Conservation (phyloP, 2,113 vertebrate species). For the Formicarius rufipectus region DNA sequence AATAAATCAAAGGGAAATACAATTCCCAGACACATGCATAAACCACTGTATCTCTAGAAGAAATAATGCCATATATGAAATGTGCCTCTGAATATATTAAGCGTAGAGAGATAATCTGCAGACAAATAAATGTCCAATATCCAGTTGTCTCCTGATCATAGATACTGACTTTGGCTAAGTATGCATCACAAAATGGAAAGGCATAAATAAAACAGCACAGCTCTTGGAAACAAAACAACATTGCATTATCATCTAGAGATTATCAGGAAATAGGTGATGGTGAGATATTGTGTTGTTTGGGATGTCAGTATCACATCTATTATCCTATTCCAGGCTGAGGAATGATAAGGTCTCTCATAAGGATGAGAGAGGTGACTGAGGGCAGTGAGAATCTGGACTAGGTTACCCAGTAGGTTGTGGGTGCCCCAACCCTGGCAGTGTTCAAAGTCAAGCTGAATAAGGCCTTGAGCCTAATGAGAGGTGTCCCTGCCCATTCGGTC, state of each 20-base stretch:
- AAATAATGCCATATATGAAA: conserved; percentile 5
- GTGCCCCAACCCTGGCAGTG: not conserved
- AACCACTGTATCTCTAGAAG: not conserved
- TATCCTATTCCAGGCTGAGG: not conserved
- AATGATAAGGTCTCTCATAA: not conserved
- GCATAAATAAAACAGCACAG: not conserved
- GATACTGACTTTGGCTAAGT: not conserved
- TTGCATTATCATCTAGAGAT: not conserved
- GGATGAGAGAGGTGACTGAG: not conserved
- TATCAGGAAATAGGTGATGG: not conserved
- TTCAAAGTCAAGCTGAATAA: not conserved
- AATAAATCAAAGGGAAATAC: conserved; percentile 46
- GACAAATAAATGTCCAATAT: conserved; percentile 6
- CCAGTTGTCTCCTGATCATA: not conserved
- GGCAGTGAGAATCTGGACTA: not conserved
- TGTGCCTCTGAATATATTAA: conserved; percentile 41
- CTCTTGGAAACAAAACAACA: not conserved
- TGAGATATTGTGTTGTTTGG: not conserved
- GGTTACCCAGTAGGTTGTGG: not conserved
- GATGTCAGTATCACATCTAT: not conserved
- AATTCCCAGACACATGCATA: not conserved
- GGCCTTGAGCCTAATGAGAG: not conserved
- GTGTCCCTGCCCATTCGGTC: not conserved
- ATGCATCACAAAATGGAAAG: not conserved
- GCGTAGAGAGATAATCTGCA: not conserved